Base-by-base conservation (phyloP, 2,888 invertebrate species). In the Idaea straminata region DNA sequence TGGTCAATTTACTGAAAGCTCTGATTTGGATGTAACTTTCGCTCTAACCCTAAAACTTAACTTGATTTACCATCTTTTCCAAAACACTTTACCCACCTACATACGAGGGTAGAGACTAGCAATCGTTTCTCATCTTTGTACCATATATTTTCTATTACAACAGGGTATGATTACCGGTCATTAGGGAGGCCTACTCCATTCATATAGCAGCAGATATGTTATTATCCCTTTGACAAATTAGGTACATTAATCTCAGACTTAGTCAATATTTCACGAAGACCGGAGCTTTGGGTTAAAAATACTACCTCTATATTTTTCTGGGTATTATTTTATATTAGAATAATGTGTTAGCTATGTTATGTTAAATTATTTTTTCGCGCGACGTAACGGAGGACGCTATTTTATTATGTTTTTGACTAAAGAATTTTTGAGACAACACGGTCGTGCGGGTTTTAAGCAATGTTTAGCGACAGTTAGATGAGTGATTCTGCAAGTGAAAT, bases 171-270 rank as follows among this genome's bases (percentile, higher is more conserved):
- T 47, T 47, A 47, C 47, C 47, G 47, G 47, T 47, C 47, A 47
- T 47, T 47, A 47, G 47, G 47, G 47, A 47, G 47, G 47, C 47
- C 47, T 47, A 47, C 47, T 47, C 47, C 47, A 47, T 47, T 47
- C 47, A 47, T 47, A 10, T 47, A 47, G 47, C 47, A 47, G 47
- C 47, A 47, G 47, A 47, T 47, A 47, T 47, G 47, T 47, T 47
- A 47, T 47, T 47, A 47, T 47, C 5, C 47, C 47, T 47, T 47
- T 47, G 47, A 47, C 47, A 47, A 47, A 47, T 47, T 47, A 47
- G 47, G 47, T 47, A 47, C 47, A 47, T 47, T 47, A 47, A 47
- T 47, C 47, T 47, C 47, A 47, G 10, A 47, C 47, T 13, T 47
- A 47, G 47, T 47, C 47, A 47, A 47, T 47, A 47, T 47, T 47